phyloP scores from a whole-genome alignment of 2,113 vertebrate species.

The Chaetops frenatus region DNA sequence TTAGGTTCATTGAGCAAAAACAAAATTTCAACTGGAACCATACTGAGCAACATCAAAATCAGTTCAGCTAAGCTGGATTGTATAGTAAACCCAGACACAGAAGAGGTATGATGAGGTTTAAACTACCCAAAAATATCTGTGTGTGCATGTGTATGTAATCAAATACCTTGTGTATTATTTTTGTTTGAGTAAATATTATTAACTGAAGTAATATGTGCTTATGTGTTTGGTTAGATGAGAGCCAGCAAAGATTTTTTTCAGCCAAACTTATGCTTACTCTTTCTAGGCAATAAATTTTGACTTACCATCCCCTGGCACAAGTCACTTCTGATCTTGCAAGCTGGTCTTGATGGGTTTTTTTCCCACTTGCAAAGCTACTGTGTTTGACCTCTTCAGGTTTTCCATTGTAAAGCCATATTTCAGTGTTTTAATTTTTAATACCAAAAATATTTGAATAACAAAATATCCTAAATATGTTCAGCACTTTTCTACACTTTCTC shows the following conservation, averaged over 20 bases:
- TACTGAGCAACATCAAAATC: slow-evolving; percentile 46
- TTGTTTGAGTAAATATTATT: neutral
- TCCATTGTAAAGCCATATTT: neutral
- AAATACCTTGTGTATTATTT: neutral
- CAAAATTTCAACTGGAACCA: neutral
- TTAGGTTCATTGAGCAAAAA: slow-evolving; percentile 41
- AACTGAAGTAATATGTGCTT: neutral
- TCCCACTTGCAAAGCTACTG: neutral
- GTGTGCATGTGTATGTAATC: neutral
- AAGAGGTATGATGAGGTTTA: slow-evolving; percentile 69
- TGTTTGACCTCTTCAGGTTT: neutral
- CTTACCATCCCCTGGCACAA: neutral
- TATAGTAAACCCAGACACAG: slow-evolving; percentile 25
- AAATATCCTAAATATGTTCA: neutral
- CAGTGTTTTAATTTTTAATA: neutral
- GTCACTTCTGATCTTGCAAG: neutral
- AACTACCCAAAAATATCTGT: neutral
- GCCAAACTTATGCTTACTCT: neutral
- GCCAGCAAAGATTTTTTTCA: neutral
- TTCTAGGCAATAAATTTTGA: neutral
- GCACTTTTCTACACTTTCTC: neutral
- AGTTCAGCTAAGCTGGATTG: slow-evolving; percentile 46
- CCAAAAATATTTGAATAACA: too few species aligned
- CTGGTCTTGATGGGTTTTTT: neutral
- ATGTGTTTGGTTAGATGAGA: neutral